Evolutionary conservation across 2,113 vertebrate genomes (phyloP).

Genomic region (Lamprologus speciosus): DNA sequence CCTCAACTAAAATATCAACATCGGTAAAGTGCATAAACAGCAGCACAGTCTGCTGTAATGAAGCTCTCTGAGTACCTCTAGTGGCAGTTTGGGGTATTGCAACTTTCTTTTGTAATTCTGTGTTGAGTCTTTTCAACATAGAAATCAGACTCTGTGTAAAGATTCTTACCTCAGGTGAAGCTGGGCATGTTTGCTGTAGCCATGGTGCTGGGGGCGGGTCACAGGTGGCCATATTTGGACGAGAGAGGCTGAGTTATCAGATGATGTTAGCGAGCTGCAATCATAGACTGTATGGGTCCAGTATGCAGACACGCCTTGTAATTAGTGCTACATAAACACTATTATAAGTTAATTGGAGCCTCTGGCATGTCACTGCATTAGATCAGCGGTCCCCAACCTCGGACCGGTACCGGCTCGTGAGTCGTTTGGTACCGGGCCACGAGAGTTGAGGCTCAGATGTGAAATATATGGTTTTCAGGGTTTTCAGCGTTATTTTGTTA

Average conservation of each 20-base stretch:
- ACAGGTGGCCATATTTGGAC: not conserved
- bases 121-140: not conserved
- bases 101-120: not conserved
- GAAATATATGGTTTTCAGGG: too few species aligned
- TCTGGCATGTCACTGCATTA: not conserved
- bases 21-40: slow-evolving; percentile 14
- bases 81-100: not conserved
- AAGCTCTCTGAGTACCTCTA: slow-evolving; percentile 11
- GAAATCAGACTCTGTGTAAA: not conserved
- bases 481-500: too few species aligned
- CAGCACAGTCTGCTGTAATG: not conserved
- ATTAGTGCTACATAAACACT: not conserved
- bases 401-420: fast-evolving
- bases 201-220: not conserved
- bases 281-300: not conserved
- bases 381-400: not conserved
- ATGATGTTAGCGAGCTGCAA: not conserved
- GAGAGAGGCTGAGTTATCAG: not conserved
- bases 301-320: not conserved
- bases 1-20: slow-evolving; percentile 48
- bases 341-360: not conserved
- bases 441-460: too few species aligned
- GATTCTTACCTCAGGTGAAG: not conserved
- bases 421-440: too few species aligned
- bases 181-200: not conserved